Base-by-base conservation (phyloP, 2,113 vertebrate species). In the Tyto alba region DNA sequence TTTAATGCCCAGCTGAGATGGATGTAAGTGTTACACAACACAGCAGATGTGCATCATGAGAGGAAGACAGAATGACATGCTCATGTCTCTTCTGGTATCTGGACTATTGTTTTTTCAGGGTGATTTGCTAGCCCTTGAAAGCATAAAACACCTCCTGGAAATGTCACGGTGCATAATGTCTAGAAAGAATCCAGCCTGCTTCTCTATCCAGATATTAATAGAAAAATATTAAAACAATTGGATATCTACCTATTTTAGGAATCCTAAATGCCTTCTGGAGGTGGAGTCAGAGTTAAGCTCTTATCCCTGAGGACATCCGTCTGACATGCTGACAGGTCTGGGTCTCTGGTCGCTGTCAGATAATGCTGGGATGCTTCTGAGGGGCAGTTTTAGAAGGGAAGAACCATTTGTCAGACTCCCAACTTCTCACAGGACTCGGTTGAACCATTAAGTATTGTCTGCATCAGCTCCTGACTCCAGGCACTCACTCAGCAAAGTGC, bases 391-490 rank as follows among this genome's bases (percentile, higher is more conserved):
- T 9, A 55, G 32, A 45, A 75, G 47, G 41, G 64, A 64, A 80
- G 13, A 9, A 13, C 48, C 11, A 11, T 68, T 72, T 63, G 3
- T n/a, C 47, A 69, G 18, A 10, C 7, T 85, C 52, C 5, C 26
- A 52, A 0, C 32, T 62, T 78, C 20, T 60, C 21, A 40, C 32
- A 22, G 27, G 36, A 9, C 38, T 52, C 4, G 0, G 4, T 5
- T 73, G 48, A 80, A 48, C 63, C 72, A 26, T 41, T 13, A 43
- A 26, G 25, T 22, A 23, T 52, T 30, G 14, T 48, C 36, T 88
- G 27, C 26, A 17, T 2, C 3, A 26, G 22, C 50, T 84, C 47
- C 34, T 34, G 48, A 13, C 16, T 73, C 41, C 27, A 48, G 68
- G 38, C 41, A 27, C 15, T 21, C 23, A 2, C 41, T 45, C 50